Percentiles rank a stretch among this genome's conserved stretches.
Conservation (phyloP, 2,888 invertebrate genomes). For the Perizoma affinitatum region DNA sequence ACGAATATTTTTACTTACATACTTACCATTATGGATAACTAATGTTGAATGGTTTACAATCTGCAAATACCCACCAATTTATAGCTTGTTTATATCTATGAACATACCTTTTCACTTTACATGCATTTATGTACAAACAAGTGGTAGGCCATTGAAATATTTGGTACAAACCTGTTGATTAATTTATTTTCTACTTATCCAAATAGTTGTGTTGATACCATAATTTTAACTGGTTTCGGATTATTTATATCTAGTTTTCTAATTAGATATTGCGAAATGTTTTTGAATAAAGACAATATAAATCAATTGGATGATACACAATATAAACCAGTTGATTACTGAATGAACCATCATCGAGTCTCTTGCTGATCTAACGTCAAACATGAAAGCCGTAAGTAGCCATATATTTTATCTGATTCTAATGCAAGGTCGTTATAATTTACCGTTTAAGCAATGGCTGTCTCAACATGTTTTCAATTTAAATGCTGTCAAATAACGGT, state of each 20-base stretch:
- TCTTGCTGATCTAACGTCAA: slow-evolving; percentile 1
- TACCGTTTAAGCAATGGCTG: too few relatives aligned
- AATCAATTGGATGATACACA: slow-evolving; percentile 4
- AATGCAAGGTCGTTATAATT: too few relatives aligned
- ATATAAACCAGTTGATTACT: background rate
- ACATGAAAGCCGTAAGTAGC: slow-evolving; percentile 31
- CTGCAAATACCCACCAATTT: slow-evolving; percentile 13
- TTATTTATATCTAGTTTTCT: slow-evolving; percentile 22
- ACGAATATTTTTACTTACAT: slow-evolving; percentile 20
- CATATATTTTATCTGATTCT: background rate
- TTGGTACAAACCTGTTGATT: slow-evolving; percentile 28
- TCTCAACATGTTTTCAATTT: too few relatives aligned
- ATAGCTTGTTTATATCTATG: slow-evolving; percentile 19
- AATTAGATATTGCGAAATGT: slow-evolving; percentile 18
- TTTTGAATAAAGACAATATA: slow-evolving; percentile 22
- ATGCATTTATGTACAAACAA: too few relatives aligned
- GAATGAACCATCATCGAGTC: background rate
- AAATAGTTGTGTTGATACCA: slow-evolving; percentile 13
- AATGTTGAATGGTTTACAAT: slow-evolving; percentile 17
- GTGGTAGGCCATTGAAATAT: slow-evolving; percentile 15
- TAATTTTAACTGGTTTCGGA: slow-evolving; percentile 17
- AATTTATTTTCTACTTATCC: slow-evolving; percentile 13
- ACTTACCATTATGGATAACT: slow-evolving; percentile 29
- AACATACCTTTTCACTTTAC: background rate
- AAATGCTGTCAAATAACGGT: too few relatives aligned